phyloP scores from a whole-genome alignment of 2,113 vertebrate species.

The rat (Rattus norvegicus) region DNA sequence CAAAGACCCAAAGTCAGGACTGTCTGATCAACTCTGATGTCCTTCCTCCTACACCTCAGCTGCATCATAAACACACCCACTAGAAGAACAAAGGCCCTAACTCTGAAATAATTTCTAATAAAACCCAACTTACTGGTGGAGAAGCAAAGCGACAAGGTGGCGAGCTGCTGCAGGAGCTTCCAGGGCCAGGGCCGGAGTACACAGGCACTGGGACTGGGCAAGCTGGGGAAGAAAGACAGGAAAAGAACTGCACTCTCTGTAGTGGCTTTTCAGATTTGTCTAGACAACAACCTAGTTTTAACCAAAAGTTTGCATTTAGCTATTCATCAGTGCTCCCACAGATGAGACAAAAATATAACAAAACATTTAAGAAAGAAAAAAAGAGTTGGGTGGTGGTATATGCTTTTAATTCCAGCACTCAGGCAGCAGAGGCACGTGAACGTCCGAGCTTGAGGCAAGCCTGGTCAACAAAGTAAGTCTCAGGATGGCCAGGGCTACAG shows the following conservation, averaged over 20 bases:
- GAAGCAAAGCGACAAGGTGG: constrained; percentile 95
- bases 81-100: not conserved
- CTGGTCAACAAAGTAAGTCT: not conserved
- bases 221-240: constrained; percentile 84
- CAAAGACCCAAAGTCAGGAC: not conserved
- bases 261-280: not conserved
- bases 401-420: not conserved
- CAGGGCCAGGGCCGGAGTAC: constrained; percentile 88
- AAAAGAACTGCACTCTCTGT: not conserved
- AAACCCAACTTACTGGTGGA: constrained; percentile 92
- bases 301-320: constrained; percentile 37
- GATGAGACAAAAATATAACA: constrained; percentile 61
- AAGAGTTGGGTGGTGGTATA: not conserved
- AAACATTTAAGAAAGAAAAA: not conserved
- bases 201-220: constrained; percentile 95
- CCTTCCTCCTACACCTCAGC: not conserved
- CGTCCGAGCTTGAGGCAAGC: not conserved
- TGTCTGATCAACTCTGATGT: not conserved
- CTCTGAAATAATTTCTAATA: constrained; percentile 35
- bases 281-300: not conserved
- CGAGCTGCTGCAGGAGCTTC: constrained; percentile 94
- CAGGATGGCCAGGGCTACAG: not conserved
- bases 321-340: constrained; percentile 59
- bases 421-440: not conserved
- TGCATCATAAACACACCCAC: not conserved